Conservation (phyloP, 2,888 invertebrate species). For the Ellobium chinense region DNA sequence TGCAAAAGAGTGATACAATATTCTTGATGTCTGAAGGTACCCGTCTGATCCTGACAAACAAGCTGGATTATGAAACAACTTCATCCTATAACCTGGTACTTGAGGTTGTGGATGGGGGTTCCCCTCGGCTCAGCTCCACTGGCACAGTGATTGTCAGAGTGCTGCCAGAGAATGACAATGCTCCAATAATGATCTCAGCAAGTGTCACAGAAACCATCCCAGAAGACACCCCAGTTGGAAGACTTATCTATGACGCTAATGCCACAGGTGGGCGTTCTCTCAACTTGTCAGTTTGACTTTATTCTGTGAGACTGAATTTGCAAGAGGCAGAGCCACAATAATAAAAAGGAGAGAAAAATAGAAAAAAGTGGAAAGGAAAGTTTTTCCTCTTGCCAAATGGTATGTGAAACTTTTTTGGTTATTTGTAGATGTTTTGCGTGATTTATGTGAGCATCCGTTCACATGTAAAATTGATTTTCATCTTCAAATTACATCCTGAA, state of each 20-base stretch:
- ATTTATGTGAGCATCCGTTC: too few relatives aligned
- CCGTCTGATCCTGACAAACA: constrained; percentile 33
- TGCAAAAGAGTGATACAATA: too few relatives aligned
- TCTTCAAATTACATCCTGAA: too few relatives aligned
- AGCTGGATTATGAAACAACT: constrained; percentile 64
- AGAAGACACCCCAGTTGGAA: constrained; percentile 55
- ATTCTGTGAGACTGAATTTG: too few relatives aligned
- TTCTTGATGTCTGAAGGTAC: constrained; percentile 27
- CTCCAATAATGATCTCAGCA: constrained; percentile 50
- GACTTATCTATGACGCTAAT: constrained; percentile 54
- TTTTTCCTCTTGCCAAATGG: too few relatives aligned
- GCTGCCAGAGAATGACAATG: constrained; percentile 54
- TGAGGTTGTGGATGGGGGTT: constrained; percentile 52
- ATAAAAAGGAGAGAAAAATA: too few relatives aligned
- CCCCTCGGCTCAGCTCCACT: constrained; percentile 51
- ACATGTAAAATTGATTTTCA: too few relatives aligned
- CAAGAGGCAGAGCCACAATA: too few relatives aligned
- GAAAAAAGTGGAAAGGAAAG: too few relatives aligned
- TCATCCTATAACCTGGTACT: constrained; percentile 54
- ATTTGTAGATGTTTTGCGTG: too few relatives aligned
- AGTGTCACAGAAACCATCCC: constrained; percentile 46
- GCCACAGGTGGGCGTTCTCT: constrained; percentile 57
- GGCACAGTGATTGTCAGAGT: constrained; percentile 48
- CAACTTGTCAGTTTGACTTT: too few relatives aligned
- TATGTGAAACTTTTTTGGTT: too few relatives aligned